Base-by-base conservation (phyloP, 2,888 invertebrate species). In the Phaedon cochleariae region DNA sequence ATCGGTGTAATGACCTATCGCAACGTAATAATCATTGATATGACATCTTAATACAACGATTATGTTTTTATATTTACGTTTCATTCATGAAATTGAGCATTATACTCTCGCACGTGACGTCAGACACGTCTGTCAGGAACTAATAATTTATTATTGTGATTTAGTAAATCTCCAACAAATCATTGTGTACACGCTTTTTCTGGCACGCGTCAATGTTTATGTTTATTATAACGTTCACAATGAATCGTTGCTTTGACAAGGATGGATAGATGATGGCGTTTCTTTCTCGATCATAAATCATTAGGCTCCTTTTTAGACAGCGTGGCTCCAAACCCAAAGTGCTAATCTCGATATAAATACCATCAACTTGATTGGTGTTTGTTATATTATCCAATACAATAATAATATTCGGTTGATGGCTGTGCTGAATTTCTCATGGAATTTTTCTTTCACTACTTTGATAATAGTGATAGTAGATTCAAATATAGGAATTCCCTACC, bases 11-110 rank as follows among this genome's bases (percentile, higher is more conserved):
- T 74, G 70, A 75, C 75, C 75, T 75, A 74, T 72, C 72, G 69
- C 72, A 75, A 75, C 69, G 66, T 68, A 71, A 73, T 77, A 71
- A 72, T 73, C 75, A 75, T 76, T 76, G 74, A 75, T 76, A 76
- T 74, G 77, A 74, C 74, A 76, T 74, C 74, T 77, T 77, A 74
- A 73, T 74, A 74, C 65, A 62, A 64, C 64, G 70, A 73, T 73
- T 70, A 72, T 67, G 72, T 72, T 74, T 72, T 74, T 72, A 72
- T 72, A 70, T 69, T 72, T 68, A 69, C 62, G 69, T 66, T 62
- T 64, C 74, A 74, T 74, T 74, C 74, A 74, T 74, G 68, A 74
- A 74, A 61, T 69, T 53, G 62, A 68, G 53, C 59, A 64, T 64
- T 41, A 60, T 53, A 34, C 53, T 59, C 64, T 58, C 52, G 37